phyloP scores from a whole-genome alignment of 2,888 invertebrate genomes.

The Torymus auratus region DNA sequence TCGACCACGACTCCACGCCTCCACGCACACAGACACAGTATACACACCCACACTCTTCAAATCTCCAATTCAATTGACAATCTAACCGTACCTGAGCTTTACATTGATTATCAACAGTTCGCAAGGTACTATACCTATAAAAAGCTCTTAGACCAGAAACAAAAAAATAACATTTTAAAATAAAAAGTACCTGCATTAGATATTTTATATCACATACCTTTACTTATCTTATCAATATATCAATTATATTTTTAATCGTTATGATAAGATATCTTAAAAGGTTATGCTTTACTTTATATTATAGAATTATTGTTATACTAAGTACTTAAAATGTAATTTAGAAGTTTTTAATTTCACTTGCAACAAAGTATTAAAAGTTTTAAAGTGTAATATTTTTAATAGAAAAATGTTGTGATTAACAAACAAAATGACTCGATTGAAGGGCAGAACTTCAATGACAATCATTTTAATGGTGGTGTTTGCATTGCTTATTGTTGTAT shows the following conservation, averaged over 20 bases:
- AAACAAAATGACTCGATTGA: slow-evolving; percentile 67
- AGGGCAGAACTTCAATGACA: slow-evolving; percentile 70
- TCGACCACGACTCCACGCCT: no score
- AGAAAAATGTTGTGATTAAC: slow-evolving; percentile 43
- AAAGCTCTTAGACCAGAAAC: background rate
- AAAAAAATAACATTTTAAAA: no score
- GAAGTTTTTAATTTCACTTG: no score
- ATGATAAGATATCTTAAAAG: no score
- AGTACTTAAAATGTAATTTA: slow-evolving; percentile 5
- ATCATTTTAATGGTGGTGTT: slow-evolving; percentile 69
- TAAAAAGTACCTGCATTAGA: no score
- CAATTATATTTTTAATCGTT: no score
- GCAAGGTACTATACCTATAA: slow-evolving; percentile 1
- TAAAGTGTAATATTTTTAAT: background rate
- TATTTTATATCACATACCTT: no score
- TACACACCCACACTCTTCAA: background rate
- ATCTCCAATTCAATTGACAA: background rate
- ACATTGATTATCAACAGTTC: slow-evolving; percentile 40
- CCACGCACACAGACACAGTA: no score
- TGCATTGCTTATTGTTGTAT: slow-evolving; percentile 70
- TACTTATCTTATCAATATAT: no score
- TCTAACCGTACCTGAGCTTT: slow-evolving; percentile 20
- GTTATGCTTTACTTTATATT: background rate
- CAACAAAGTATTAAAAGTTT: no score
- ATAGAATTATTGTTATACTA: background rate